These are phyloP conservation scores for Cryptocephalus moraei DNA, from an alignment of 2,888 invertebrate species.

Conservation along the genomic window DNA sequence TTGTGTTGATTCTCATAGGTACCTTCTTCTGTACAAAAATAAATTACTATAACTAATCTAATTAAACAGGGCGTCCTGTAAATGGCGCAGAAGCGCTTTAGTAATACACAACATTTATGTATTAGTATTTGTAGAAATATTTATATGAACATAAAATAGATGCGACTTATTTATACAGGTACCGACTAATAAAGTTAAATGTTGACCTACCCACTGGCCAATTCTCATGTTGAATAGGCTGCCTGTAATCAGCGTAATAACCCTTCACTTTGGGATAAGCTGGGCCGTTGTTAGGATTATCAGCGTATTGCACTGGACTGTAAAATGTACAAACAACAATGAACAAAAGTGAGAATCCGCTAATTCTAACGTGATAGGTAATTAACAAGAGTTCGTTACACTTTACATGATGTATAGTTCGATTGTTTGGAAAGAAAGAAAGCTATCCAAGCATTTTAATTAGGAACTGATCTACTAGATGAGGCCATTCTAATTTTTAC, in stretches of 20 bases:
- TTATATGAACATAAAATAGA: too few relatives aligned
- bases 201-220: conserved; percentile 12
- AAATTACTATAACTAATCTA: too few relatives aligned
- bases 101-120: too few relatives aligned
- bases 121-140: too few relatives aligned
- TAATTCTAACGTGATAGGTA: conserved; percentile 1
- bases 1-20: too few relatives aligned
- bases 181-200: neutral
- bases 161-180: too few relatives aligned
- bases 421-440: conserved; percentile 17
- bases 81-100: too few relatives aligned
- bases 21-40: too few relatives aligned
- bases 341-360: conserved; percentile 1
- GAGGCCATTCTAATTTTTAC: neutral
- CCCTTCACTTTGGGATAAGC: conserved; percentile 17
- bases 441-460: conserved; percentile 20
- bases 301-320: conserved; percentile 28
- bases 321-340: conserved; percentile 6
- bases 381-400: neutral
- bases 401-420: neutral
- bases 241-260: conserved; percentile 31
- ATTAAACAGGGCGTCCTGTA: too few relatives aligned
- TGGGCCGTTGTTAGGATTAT: conserved; percentile 8
- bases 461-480: neutral
- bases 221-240: conserved; percentile 22